Base-by-base conservation (phyloP, 2,113 vertebrate species). In the Jaculus jaculus region DNA sequence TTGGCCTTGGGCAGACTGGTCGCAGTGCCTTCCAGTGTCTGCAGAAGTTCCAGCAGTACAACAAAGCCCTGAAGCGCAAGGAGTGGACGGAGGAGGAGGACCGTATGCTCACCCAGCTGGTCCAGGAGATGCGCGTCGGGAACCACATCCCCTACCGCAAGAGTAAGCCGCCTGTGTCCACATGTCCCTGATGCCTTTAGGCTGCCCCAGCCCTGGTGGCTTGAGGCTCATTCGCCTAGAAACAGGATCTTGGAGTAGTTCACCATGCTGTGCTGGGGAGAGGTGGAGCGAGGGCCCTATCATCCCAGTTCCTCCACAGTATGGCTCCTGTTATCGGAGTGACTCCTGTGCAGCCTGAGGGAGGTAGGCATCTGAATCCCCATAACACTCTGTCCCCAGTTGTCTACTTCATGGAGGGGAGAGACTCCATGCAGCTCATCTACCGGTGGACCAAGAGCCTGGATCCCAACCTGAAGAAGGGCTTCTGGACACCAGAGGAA, bases 1-100 rank as follows among this genome's bases (percentile, higher is more conserved):
- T 1, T 20, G 72, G 71, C 34, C 47, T 1, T 71, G 4, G 88
- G 26, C 94, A 99, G 99, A 99, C 99, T 0, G 96, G 97, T 80
- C 98, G 99, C 95, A 99, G 99, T 0, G 98, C 99, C 85, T 99
- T 99, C 98, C 98, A 99, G 98, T 99, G 99, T 96, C 98, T 99
- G 47, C 99, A 99, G 98, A 98, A 98, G 6, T 99, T 98, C 95
- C 99, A 99, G 96, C 94, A 98, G 21, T 98, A 97, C 78, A 99
- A 98, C 2, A 98, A 94, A 71, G 98, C 98, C 2, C 84, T 99
- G 83, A 99, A 97, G 87, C 98, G 97, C 61, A 97, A 95, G 51
- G 96, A 92, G 3, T 99, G 99, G 99, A 98, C 97, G 0, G 97
- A 89, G 9, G 93, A 94, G 2, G 99, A 99, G 87, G 99, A 99